Percentiles rank a stretch among this genome's conserved stretches.
phyloP scores from a whole-genome alignment of 2,888 invertebrate genomes.

The Lasioglossum malachurum region DNA sequence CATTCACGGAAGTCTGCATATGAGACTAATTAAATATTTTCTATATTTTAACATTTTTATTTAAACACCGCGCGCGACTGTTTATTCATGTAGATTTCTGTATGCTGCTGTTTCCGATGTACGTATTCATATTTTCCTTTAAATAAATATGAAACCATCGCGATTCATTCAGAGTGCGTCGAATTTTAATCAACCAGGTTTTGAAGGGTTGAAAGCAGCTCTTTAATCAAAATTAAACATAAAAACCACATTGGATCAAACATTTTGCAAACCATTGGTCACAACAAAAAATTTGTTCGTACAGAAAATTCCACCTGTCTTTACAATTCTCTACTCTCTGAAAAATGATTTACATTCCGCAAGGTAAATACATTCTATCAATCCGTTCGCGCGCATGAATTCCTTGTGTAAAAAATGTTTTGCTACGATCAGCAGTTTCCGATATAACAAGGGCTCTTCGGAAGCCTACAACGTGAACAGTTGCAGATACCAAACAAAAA shows the following conservation, averaged over 20 bases:
- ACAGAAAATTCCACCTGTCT: background rate
- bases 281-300: background rate
- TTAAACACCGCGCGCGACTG: background rate
- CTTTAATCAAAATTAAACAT: background rate
- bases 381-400: background rate
- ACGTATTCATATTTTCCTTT: background rate
- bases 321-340: background rate
- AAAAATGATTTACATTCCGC: background rate
- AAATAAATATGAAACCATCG: background rate
- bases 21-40: background rate
- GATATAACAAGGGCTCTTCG: background rate
- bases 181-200: background rate
- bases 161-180: background rate
- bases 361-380: background rate
- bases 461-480: background rate
- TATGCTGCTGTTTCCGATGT: background rate
- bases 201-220: background rate
- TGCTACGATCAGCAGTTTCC: background rate
- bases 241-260: background rate
- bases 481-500: background rate
- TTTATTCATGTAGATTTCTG: background rate
- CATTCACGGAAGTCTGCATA: too few relatives aligned
- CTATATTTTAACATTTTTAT: background rate
- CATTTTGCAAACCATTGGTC: background rate
- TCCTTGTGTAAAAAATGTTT: background rate